phyloP scores from a whole-genome alignment of 37 sponge, comb jelly and placozoan genomes.

The Mnemiopsis leidyi region DNA sequence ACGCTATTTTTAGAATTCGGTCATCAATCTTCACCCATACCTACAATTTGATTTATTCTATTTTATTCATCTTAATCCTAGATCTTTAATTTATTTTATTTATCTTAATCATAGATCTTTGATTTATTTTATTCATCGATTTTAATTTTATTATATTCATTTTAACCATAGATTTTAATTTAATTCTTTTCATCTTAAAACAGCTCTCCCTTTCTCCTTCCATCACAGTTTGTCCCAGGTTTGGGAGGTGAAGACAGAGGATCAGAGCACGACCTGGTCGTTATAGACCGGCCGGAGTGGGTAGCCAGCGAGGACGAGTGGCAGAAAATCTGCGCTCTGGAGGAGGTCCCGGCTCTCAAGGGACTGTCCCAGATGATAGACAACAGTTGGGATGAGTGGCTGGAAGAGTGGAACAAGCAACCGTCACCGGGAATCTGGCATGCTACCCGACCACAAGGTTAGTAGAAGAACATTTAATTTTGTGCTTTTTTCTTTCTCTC shows the following conservation, averaged over 20 bases:
- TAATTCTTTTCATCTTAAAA: no score
- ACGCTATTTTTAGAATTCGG: no score
- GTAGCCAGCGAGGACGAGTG: background rate
- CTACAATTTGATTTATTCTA: no score
- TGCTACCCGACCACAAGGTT: conserved; percentile 32
- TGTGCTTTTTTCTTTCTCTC: background rate
- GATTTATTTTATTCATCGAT: no score
- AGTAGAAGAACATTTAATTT: no score
- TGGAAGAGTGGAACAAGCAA: conserved; percentile 43
- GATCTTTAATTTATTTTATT: no score
- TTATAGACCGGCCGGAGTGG: conserved; percentile 41
- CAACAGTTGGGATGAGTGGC: conserved; percentile 16
- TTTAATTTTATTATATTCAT: no score
- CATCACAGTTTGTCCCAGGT: background rate
- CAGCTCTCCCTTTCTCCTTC: no score
- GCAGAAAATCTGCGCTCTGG: conserved; percentile 21
- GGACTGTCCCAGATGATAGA: conserved; percentile 59
- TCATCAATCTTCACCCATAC: no score
- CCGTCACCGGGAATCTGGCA: conserved; percentile 60
- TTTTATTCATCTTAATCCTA: no score
- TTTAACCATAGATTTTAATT: no score
- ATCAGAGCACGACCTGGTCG: conserved; percentile 13
- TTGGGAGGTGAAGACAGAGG: background rate
- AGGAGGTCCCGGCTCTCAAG: conserved; percentile 41
- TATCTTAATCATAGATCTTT: no score